A percentile compares a stretch with the other conserved stretches of the same genome.
Evolutionary conservation across 2,888 invertebrate species (phyloP).

Genomic region (Timema podura): DNA sequence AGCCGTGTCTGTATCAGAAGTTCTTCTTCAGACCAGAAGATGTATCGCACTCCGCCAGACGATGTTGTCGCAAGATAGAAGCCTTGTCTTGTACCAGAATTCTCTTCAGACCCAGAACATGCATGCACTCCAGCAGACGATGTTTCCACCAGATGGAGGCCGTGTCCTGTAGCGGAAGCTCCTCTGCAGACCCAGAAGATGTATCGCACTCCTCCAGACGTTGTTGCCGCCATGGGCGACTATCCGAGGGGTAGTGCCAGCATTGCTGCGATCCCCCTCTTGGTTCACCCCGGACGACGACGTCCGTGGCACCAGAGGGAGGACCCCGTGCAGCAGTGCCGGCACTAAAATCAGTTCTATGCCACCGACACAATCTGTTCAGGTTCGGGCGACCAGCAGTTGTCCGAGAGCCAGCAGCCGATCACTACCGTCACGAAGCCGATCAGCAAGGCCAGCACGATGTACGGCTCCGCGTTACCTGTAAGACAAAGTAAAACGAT

Average conservation of each 20-base stretch:
- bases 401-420: constrained; percentile 73
- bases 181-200: too few relatives aligned
- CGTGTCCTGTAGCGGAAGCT: too few relatives aligned
- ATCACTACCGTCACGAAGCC: constrained; percentile 69
- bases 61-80: too few relatives aligned
- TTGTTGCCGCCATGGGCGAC: not conserved
- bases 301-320: constrained; percentile 1
- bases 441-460: constrained; percentile 66
- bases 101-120: too few relatives aligned
- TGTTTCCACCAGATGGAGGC: too few relatives aligned
- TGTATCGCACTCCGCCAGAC: too few relatives aligned
- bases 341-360: constrained; percentile 45
- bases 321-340: not conserved
- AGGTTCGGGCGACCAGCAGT: constrained; percentile 74
- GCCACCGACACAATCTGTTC: constrained; percentile 62
- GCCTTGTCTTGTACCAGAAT: too few relatives aligned
- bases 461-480: constrained; percentile 73
- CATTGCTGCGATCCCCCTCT: constrained; percentile 12
- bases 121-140: too few relatives aligned
- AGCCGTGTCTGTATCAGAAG: too few relatives aligned
- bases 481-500: constrained; percentile 30
- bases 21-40: too few relatives aligned
- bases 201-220: too few relatives aligned
- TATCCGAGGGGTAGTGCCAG: constrained; percentile 12
- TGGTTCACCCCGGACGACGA: not conserved